A percentile compares a stretch with the other conserved stretches of the same genome.
Evolutionary conservation across 2,888 invertebrate genomes (phyloP).

Genomic region (Seladonia tumulorum): DNA sequence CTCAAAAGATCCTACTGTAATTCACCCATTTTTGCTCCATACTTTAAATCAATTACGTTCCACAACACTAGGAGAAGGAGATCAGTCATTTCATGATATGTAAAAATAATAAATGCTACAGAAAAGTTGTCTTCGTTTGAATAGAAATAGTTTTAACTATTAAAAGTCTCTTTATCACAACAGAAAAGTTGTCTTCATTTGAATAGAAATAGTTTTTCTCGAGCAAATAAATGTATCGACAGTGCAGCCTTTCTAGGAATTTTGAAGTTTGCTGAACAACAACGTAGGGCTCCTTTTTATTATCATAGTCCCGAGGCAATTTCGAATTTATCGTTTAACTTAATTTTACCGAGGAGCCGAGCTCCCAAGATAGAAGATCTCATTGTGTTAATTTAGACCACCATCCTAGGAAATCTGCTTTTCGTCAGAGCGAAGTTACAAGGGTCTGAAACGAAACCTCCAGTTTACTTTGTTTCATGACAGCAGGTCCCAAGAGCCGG

Average conservation of each 20-base stretch:
- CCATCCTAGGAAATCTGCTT: conserved; percentile 32
- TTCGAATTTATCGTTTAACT: background rate
- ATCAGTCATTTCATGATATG: too few relatives aligned
- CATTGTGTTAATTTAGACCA: conserved; percentile 14
- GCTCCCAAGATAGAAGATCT: conserved; percentile 10
- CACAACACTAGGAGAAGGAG: too few relatives aligned
- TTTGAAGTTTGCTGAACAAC: background rate
- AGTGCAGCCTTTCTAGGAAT: background rate
- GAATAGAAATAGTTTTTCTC: too few relatives aligned
- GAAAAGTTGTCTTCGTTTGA: too few relatives aligned
- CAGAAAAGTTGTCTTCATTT: too few relatives aligned
- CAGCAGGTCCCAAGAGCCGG: conserved; percentile 16
- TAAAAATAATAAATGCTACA: too few relatives aligned
- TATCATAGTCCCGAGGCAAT: background rate
- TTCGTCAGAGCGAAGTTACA: conserved; percentile 15
- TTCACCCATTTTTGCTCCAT: too few relatives aligned
- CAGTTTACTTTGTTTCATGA: conserved; percentile 25
- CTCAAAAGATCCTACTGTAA: too few relatives aligned
- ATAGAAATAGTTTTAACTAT: too few relatives aligned
- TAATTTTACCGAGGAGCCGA: background rate
- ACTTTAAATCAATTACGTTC: too few relatives aligned
- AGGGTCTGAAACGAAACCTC: background rate
- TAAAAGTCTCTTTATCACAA: too few relatives aligned
- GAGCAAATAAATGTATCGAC: too few relatives aligned
- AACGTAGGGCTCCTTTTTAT: background rate